Conservation (phyloP, 2,888 invertebrate genomes). For the Seladonia tumulorum region DNA sequence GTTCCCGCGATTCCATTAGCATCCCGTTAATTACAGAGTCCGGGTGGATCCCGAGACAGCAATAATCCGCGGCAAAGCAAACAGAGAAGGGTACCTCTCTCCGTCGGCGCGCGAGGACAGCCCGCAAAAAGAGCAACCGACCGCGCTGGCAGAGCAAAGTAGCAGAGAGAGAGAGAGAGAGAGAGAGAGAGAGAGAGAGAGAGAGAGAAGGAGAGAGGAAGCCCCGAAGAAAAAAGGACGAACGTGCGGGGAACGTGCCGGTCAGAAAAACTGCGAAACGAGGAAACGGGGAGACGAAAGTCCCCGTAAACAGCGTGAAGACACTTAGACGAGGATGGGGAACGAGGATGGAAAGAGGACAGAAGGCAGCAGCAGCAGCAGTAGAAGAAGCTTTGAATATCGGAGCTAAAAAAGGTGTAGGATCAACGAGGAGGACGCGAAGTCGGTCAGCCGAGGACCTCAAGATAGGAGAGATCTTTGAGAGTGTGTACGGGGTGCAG, state of each 20-base stretch:
- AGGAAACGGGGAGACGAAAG: conserved; percentile 33
- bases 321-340: neutral
- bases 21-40: conserved; percentile 11
- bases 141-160: neutral
- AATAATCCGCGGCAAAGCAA: conserved; percentile 22
- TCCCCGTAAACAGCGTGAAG: neutral
- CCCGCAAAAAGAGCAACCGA: neutral
- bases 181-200: neutral
- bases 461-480: neutral
- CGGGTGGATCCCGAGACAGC: neutral
- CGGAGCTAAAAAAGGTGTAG: neutral
- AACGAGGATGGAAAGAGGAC: neutral
- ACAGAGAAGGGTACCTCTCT: neutral
- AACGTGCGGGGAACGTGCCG: conserved; percentile 20
- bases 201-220: neutral
- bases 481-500: neutral
- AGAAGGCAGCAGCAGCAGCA: neutral
- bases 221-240: neutral
- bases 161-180: neutral
- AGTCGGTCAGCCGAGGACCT: conserved; percentile 6
- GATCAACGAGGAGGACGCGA: conserved; percentile 28
- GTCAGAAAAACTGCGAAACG: conserved; percentile 41
- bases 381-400: neutral
- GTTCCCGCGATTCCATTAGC: conserved; percentile 1
- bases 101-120: neutral